These are phyloP conservation scores for Omphaloscelis lunosa DNA, from an alignment of 2,888 invertebrate genomes.

Conservation along the genomic window DNA sequence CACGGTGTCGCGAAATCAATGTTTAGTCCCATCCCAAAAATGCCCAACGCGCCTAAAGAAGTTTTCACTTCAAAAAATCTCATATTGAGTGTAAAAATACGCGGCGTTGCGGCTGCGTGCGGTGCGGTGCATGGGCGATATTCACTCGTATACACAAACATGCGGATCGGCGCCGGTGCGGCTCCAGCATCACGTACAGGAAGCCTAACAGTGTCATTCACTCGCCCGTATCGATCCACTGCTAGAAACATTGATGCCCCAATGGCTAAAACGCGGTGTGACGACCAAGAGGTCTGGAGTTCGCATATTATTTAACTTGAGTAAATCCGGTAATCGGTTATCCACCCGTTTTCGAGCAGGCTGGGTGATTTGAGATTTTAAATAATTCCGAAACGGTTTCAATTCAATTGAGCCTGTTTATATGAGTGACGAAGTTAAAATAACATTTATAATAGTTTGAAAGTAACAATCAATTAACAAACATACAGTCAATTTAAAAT, in stretches of 20 bases:
- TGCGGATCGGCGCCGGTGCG: too few relatives aligned
- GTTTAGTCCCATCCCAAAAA: too few relatives aligned
- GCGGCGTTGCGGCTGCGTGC: too few relatives aligned
- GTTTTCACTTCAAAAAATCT: too few relatives aligned
- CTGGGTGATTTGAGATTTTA: not conserved
- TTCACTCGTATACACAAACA: too few relatives aligned
- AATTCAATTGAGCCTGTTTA: not conserved
- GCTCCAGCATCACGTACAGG: too few relatives aligned
- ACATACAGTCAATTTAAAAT: not conserved
- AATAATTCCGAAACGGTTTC: not conserved
- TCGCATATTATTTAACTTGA: too few relatives aligned
- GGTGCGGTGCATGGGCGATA: too few relatives aligned
- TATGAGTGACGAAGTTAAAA: not conserved
- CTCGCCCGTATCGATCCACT: too few relatives aligned
- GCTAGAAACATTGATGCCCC: not conserved
- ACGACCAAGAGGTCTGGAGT: not conserved
- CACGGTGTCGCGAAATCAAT: too few relatives aligned
- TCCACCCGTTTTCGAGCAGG: not conserved
- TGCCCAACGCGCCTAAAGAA: too few relatives aligned
- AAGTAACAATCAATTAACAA: not conserved
- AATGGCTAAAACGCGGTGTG: not conserved
- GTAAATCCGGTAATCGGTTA: not conserved
- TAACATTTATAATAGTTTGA: not conserved
- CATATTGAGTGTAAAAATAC: too few relatives aligned
- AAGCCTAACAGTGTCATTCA: not conserved